Conservation (phyloP, 2,888 invertebrate species). For the Portevinia maculata region DNA sequence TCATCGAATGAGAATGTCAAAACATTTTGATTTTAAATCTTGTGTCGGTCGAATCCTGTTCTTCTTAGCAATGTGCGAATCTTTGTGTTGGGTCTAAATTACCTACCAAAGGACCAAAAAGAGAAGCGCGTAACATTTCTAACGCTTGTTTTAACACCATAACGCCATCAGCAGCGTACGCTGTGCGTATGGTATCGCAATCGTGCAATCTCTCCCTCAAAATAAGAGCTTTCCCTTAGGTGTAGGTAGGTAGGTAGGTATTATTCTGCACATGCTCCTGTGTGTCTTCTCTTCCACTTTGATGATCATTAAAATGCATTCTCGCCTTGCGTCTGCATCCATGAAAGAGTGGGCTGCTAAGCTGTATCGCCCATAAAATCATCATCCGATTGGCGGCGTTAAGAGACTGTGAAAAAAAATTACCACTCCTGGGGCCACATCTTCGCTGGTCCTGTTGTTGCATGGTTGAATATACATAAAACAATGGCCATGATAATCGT, state of each 20-base stretch:
- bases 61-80: conserved; percentile 32
- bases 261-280: conserved; percentile 52
- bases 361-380: conserved; percentile 74
- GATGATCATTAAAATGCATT: conserved; percentile 68
- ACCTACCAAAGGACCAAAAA: conserved; percentile 22
- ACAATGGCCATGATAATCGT: conserved; percentile 74
- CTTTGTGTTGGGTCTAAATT: conserved; percentile 32
- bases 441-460: conserved; percentile 44
- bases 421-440: conserved; percentile 58
- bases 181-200: conserved; percentile 57
- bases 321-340: conserved; percentile 56
- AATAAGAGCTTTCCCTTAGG: conserved; percentile 63
- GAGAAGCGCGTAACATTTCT: conserved; percentile 22
- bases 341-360: conserved; percentile 73
- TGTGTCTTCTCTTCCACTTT: conserved; percentile 43
- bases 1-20: conserved; percentile 55
- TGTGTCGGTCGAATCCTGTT: too few relatives aligned
- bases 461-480: conserved; percentile 68
- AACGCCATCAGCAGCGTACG: conserved; percentile 45
- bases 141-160: conserved; percentile 67
- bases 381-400: conserved; percentile 75
- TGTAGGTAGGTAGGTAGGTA: conserved; percentile 27
- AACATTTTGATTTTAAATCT: conserved; percentile 49
- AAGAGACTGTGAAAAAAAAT: conserved; percentile 69
- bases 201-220: conserved; percentile 44